Base-by-base conservation (phyloP, 2,797 vertebrate species). In the Enteromius viviparus region DNA sequence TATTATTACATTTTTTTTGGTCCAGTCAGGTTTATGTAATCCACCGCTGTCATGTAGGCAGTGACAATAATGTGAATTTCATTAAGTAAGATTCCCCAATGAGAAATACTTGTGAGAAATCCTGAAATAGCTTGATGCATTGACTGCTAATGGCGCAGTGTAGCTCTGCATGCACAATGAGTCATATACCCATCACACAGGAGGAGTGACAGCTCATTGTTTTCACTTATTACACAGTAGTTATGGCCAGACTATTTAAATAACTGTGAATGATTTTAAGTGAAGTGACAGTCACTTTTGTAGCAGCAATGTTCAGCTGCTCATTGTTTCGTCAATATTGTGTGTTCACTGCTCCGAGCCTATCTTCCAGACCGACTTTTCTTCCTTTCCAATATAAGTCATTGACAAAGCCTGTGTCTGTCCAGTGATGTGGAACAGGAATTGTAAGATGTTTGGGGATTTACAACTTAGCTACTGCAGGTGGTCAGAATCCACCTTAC, bases 41-140 rank as follows among this genome's bases (percentile, higher is more conserved):
- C 17, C 51, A n/a, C 80, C 81, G 60, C 66, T 68, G 29, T 77
- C 26, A 40, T 66, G 47, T 15, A n/a, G 29, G 12, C 47, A 71
- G 17, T 40, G 32, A n/a, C 6, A 53, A 85, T 78, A 78, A 76
- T 51, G 40, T 42, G 32, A n/a, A 60, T 62, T 55, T 79, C 45
- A 37, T 76, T 37, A 83, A 78, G 60, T 64, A 42, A 51, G 65
- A 45, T 37, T 66, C 42, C 29, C 68, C 42, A 40, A 37, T 79
- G 76, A 87, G 76, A 83, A 84, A 81, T 81, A n/a, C 51, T 72
- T 68, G 19, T 66, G 66, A 69, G 64, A 84, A 82, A 72, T 51
- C 47, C 72, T 86, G 70, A 87, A 88, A 88, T 78, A 84, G 76
- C 65, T 29, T 79, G 82, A 87, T 81, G 45, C 82, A 76, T 84